Evolutionary conservation across 1,140 invertebrate genomes (phyloP), one percentile per base, ranked within the genome.

Genomic region (Drosophila saltans): DNA sequence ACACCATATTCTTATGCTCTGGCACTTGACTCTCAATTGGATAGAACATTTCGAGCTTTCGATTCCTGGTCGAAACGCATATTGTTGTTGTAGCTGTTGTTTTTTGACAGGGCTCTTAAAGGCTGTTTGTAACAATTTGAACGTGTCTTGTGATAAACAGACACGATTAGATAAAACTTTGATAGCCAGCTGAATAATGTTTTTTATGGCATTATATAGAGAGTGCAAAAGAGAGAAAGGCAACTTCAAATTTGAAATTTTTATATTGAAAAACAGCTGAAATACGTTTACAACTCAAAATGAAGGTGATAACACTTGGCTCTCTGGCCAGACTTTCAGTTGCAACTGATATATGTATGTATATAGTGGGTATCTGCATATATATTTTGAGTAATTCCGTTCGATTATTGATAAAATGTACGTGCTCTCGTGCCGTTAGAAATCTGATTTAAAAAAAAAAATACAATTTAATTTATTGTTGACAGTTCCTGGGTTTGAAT

Each of bases 321-420:
- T 26, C 45, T 52, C 24, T 48, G 7, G 45, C 45, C 45, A 48
- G 6, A 24, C 16, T 7, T 48, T 48, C 16, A 21, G 24, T 52
- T 52, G 45, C 21, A 52, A 26, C 26, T 3, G 7, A 26, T 11
- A 40, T 11, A 40, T 11, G 7, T 40, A 40, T 11, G 3, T 40
- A 40, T 40, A 11, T 40, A 40, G 39, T 40, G 10, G 10, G 39
- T 40, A 11, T 40, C 39, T 40, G 39, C 9, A 40, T 52, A 59
- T 40, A 45, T 66, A 66, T 57, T 56, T 68, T 62, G 69, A 33
- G 57, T 56, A 33, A 78, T 67, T 39, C 68, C 69, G 45, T 62
- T 57, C 36, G 76, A 69, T 40, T 69, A 74, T 77, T 80, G 81
- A 84, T 84, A 84, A 84, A 65, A 67, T 59, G 16, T 84, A 78